Percentiles rank a stretch among this genome's conserved stretches.
Evolutionary conservation across 2,888 invertebrate species (phyloP).

Genomic region (Meta bourneti): DNA sequence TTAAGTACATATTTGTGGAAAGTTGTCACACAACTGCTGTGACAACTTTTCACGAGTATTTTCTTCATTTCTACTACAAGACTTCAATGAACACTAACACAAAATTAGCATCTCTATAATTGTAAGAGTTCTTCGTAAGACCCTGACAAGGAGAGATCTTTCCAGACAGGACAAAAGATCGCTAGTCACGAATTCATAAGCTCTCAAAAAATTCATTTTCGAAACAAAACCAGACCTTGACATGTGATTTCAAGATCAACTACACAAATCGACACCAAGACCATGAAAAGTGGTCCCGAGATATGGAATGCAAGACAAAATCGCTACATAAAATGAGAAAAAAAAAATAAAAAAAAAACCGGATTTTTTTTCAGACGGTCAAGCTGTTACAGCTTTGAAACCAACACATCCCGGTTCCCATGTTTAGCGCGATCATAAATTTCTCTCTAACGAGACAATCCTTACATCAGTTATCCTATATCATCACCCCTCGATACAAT

Average conservation of each 20-base stretch:
- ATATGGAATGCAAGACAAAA: not conserved
- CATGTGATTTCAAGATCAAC: not conserved
- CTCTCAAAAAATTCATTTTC: no score
- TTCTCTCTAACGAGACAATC: conserved; percentile 48
- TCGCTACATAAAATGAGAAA: not conserved
- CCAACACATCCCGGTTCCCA: not conserved
- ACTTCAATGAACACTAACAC: no score
- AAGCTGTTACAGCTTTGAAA: not conserved
- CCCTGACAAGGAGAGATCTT: no score
- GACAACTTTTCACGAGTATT: no score
- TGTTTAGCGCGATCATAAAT: conserved; percentile 31
- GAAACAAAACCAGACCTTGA: not conserved
- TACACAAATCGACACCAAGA: not conserved
- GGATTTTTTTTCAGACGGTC: not conserved
- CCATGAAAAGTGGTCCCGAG: not conserved
- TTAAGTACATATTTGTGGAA: no score
- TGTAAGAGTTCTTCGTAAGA: no score
- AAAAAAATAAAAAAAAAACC: not conserved
- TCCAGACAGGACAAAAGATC: no score
- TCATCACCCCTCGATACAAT: not conserved
- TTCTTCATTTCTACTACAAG: no score
- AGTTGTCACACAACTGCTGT: no score
- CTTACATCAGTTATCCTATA: not conserved
- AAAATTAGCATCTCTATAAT: no score
- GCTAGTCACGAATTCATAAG: no score